Evolutionary conservation across 2,888 invertebrate species (phyloP).

Genomic region (Troides oblongomaculatus): DNA sequence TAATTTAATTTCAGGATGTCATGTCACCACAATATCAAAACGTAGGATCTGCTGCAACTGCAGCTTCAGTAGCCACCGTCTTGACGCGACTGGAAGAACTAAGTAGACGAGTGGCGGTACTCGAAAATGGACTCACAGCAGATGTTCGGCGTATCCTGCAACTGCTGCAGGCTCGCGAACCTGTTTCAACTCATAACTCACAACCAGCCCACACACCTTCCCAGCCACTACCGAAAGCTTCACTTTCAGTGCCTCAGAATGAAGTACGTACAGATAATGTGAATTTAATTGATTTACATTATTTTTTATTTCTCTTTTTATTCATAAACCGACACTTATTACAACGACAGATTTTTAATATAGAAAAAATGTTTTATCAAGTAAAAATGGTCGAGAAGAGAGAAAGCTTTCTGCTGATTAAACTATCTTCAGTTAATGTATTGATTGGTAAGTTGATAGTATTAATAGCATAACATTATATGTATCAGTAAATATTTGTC

Average conservation of each 20-base stretch:
- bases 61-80: constrained; percentile 76
- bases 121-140: constrained; percentile 86
- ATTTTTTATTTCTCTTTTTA: too few species aligned
- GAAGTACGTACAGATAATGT: constrained; percentile 44
- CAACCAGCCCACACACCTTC: constrained; percentile 64
- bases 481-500: too few species aligned
- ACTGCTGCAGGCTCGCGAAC: constrained; percentile 78
- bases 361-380: too few species aligned
- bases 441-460: too few species aligned
- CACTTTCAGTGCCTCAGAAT: constrained; percentile 67
- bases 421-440: too few species aligned
- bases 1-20: constrained; percentile 55
- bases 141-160: constrained; percentile 87
- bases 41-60: constrained; percentile 59
- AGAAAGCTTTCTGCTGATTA: too few species aligned
- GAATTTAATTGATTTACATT: not conserved
- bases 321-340: too few species aligned
- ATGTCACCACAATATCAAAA: constrained; percentile 75
- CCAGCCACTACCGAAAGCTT: constrained; percentile 63
- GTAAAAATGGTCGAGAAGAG: too few species aligned
- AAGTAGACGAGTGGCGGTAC: constrained; percentile 83
- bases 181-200: constrained; percentile 44
- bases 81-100: constrained; percentile 85
- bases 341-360: too few species aligned
- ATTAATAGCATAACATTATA: too few species aligned